Evolutionary conservation across 2,797 vertebrate genomes (phyloP).

Genomic region (Apogon hyalosoma): DNA sequence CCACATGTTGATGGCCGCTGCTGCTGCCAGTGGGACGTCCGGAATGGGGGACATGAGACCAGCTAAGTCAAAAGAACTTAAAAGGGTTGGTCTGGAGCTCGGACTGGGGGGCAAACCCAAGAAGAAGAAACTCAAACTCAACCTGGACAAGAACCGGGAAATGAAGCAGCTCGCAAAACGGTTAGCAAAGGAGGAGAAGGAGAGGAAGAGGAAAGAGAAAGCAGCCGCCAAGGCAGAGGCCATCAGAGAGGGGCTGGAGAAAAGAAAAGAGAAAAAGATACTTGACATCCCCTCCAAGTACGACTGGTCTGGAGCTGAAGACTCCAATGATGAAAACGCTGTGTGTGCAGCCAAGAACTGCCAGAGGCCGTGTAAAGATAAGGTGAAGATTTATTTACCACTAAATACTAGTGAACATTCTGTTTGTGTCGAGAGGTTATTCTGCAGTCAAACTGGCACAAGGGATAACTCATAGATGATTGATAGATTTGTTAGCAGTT

Average conservation of each 20-base stretch:
- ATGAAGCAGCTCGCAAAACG: constrained; percentile 96
- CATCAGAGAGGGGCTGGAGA: constrained; percentile 90
- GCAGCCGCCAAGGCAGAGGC: constrained; percentile 90
- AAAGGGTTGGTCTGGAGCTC: constrained; percentile 86
- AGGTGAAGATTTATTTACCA: constrained; percentile 82
- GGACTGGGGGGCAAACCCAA: constrained; percentile 89
- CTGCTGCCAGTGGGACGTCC: constrained; percentile 73
- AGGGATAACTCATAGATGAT: constrained; percentile 52
- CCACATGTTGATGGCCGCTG: constrained; percentile 85
- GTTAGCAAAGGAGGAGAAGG: constrained; percentile 96
- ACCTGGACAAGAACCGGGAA: constrained; percentile 93
- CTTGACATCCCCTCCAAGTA: constrained; percentile 98
- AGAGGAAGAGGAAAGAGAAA: constrained; percentile 95
- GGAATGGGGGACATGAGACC: constrained; percentile 75
- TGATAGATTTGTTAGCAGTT: constrained; percentile 58
- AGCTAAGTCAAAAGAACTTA: constrained; percentile 93
- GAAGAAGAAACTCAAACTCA: constrained; percentile 98
- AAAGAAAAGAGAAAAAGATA: constrained; percentile 95
- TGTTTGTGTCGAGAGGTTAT: constrained; percentile 2
- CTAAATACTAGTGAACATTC: too few relatives aligned
- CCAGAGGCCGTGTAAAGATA: constrained; percentile 97
- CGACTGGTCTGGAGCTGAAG: constrained; percentile 98
- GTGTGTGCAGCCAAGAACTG: constrained; percentile 97
- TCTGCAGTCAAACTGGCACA: constrained; percentile 17
- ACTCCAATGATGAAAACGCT: constrained; percentile 97